Evolutionary conservation across 2,797 vertebrate genomes (phyloP).

Genomic region (Characodon lateralis): DNA sequence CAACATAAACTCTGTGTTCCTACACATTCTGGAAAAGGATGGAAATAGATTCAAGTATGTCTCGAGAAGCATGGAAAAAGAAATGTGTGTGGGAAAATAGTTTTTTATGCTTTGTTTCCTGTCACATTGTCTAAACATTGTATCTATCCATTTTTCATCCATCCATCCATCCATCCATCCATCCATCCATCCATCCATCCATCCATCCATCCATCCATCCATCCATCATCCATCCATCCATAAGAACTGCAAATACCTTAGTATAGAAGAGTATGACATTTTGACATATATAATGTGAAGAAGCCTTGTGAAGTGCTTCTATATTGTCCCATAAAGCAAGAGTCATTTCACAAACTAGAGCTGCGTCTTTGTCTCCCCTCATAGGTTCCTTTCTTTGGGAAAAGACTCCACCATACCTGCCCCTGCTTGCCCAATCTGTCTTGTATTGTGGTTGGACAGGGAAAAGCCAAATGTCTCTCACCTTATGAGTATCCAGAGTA

Average conservation of each 20-base stretch:
- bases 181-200: too few relatives aligned
- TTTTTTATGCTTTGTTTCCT: background rate
- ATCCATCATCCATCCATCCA: too few relatives aligned
- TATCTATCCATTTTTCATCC: background rate
- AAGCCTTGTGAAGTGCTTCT: background rate
- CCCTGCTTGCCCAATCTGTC: slow-evolving; percentile 88
- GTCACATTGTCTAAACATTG: background rate
- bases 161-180: too few relatives aligned
- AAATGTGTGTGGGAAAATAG: background rate
- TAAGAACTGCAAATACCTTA: background rate
- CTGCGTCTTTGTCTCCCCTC: slow-evolving; percentile 26
- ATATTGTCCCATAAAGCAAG: background rate
- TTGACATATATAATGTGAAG: background rate
- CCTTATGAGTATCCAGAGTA: slow-evolving; percentile 79
- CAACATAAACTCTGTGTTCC: too few relatives aligned
- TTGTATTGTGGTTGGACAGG: slow-evolving; percentile 79
- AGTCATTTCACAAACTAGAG: background rate
- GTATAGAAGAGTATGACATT: background rate
- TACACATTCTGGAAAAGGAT: too few relatives aligned
- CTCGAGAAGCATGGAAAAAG: too few relatives aligned
- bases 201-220: too few relatives aligned
- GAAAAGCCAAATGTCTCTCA: slow-evolving; percentile 85
- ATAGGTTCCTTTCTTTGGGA: slow-evolving; percentile 90
- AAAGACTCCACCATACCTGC: slow-evolving; percentile 89
- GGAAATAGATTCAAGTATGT: too few relatives aligned